phyloP scores from a whole-genome alignment of 2,888 invertebrate genomes.

The Drosophila vallismaia region DNA sequence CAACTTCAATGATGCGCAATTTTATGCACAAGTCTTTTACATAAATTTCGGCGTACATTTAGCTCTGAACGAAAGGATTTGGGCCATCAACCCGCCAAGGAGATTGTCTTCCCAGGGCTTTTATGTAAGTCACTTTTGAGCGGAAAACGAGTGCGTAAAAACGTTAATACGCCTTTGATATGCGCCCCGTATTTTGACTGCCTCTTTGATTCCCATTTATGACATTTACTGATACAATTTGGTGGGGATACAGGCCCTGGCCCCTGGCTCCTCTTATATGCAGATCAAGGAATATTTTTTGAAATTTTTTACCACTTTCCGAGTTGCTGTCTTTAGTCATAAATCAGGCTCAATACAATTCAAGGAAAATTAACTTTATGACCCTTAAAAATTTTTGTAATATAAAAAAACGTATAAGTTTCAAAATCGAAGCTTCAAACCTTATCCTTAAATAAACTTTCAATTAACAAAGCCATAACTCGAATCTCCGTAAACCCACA shows the following conservation, averaged over 20 bases:
- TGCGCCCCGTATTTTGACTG: slow-evolving; percentile 10
- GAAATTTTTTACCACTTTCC: slow-evolving; percentile 51
- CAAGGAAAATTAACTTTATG: not conserved
- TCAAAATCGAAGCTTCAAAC: not conserved
- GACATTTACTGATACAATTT: slow-evolving; percentile 69
- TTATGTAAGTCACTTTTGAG: slow-evolving; percentile 62
- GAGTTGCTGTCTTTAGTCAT: slow-evolving; percentile 50
- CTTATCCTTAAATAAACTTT: slow-evolving; percentile 20
- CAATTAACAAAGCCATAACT: slow-evolving; percentile 31
- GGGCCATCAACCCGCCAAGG: slow-evolving; percentile 21
- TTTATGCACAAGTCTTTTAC: slow-evolving; percentile 78
- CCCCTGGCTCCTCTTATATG: slow-evolving; percentile 48
- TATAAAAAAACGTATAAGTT: too few species aligned
- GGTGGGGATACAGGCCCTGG: slow-evolving; percentile 39
- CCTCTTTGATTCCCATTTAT: slow-evolving; percentile 55
- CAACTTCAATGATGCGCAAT: slow-evolving; percentile 78
- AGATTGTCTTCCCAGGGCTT: slow-evolving; percentile 41
- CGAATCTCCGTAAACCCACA: not conserved
- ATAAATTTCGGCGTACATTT: slow-evolving; percentile 71
- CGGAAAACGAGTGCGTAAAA: slow-evolving; percentile 60
- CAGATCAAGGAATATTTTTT: slow-evolving; percentile 66
- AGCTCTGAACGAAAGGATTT: slow-evolving; percentile 74
- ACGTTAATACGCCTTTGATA: slow-evolving; percentile 68
- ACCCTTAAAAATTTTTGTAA: not conserved
- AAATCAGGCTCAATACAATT: slow-evolving; percentile 34